A percentile compares a stretch with the other conserved stretches of the same genome.
These are phyloP conservation scores for Aplysina aerophoba DNA, from an alignment of 37 sponge, comb jelly and placozoan species.

Conservation along the genomic window DNA sequence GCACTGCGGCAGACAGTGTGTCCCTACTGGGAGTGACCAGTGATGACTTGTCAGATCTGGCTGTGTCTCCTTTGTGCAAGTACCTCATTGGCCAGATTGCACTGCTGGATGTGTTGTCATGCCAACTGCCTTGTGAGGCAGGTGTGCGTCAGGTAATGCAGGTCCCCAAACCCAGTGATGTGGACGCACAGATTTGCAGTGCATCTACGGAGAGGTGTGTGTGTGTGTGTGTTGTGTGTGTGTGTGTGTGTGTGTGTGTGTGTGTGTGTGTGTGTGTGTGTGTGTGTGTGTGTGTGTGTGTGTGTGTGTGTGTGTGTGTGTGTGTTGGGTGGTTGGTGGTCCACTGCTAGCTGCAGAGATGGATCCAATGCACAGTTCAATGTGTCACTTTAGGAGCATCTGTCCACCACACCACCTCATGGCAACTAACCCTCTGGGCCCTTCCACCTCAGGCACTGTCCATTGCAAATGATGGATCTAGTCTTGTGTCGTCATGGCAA, in stretches of 20 bases:
- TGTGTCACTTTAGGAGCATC: too few relatives aligned
- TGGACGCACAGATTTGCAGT: neutral
- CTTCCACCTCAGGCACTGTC: too few relatives aligned
- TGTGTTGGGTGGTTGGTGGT: too few relatives aligned
- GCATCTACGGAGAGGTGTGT: constrained; percentile 17
- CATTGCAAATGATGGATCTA: too few relatives aligned
- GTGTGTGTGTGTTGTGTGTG: constrained; percentile 45
- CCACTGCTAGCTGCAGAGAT: too few relatives aligned
- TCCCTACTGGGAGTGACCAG: neutral
- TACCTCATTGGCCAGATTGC: neutral
- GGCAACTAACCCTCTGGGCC: too few relatives aligned
- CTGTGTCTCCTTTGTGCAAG: neutral
- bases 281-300: neutral
- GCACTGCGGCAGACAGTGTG: neutral
- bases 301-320: too few relatives aligned
- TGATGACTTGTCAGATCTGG: neutral
- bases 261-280: constrained; percentile 8
- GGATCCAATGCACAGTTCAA: too few relatives aligned
- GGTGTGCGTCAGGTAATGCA: too few relatives aligned
- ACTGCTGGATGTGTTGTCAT: constrained; percentile 1
- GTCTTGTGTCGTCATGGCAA: too few relatives aligned
- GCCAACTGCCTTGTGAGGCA: neutral
- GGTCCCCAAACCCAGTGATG: too few relatives aligned
- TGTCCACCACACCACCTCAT: too few relatives aligned
- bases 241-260: constrained; percentile 26